These are phyloP conservation scores for Copidosoma floridanum DNA, from an alignment of 1,140 invertebrate species.

Conservation along the genomic window DNA sequence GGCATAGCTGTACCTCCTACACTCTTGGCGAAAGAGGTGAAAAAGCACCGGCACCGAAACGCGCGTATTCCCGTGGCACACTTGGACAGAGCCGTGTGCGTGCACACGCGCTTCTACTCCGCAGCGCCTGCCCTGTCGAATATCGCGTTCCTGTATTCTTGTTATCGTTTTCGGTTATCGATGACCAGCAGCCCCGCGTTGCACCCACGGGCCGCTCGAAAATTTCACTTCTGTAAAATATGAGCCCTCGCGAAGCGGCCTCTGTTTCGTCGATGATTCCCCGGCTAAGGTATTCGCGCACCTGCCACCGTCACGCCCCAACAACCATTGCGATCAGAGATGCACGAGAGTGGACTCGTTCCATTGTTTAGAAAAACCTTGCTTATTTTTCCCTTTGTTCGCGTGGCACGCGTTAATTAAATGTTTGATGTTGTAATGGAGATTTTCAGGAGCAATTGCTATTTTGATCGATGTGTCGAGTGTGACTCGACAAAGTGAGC, in stretches of 20 bases:
- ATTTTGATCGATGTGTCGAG: no score
- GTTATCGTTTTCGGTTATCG: conserved; percentile 29
- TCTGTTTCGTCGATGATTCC: neutral
- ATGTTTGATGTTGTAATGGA: no score
- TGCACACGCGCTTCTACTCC: conserved; percentile 8
- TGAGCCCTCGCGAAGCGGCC: conserved; percentile 14
- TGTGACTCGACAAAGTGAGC: no score
- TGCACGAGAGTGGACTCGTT: no score
- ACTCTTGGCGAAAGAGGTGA: conserved; percentile 11
- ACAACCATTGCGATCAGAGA: conserved; percentile 14
- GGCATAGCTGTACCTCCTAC: neutral
- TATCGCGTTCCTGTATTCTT: conserved; percentile 25
- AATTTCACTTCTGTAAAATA: conserved; percentile 30
- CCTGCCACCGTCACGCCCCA: neutral
- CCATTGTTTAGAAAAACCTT: neutral
- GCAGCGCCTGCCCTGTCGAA: neutral
- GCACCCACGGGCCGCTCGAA: conserved; percentile 1
- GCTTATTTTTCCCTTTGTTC: neutral
- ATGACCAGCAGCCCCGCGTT: neutral
- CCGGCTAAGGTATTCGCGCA: neutral
- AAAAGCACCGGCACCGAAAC: conserved; percentile 19
- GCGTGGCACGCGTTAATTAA: neutral
- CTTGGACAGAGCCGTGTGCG: neutral
- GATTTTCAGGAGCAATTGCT: no score
- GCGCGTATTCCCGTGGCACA: neutral